phyloP scores from a whole-genome alignment of 1,140 invertebrate genomes.

The Linepithema humile region DNA sequence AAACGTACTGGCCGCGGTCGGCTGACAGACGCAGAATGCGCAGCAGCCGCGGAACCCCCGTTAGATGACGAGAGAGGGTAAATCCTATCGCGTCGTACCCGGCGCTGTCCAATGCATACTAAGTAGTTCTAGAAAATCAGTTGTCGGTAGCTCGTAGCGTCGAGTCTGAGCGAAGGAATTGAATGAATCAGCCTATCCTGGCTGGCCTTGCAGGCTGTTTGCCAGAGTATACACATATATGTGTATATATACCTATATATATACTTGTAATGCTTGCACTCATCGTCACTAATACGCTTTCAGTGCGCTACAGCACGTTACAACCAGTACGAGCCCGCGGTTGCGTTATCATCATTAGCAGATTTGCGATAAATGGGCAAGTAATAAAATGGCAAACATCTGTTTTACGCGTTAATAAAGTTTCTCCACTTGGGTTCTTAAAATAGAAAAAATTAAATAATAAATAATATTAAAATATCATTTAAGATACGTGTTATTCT shows the following conservation, averaged over 20 bases:
- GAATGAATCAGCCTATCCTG: slow-evolving; percentile 66
- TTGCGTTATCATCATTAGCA: too few species aligned
- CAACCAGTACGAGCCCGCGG: background rate
- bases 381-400: too few species aligned
- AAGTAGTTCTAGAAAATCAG: slow-evolving; percentile 72
- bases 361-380: too few species aligned
- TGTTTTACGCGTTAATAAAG: too few species aligned
- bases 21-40: background rate
- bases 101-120: slow-evolving; percentile 69
- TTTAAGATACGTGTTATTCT: too few species aligned
- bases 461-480: too few species aligned
- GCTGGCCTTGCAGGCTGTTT: slow-evolving; percentile 44
- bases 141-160: slow-evolving; percentile 58
- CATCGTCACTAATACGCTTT: background rate
- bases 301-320: background rate
- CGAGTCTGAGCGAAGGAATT: slow-evolving; percentile 39
- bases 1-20: background rate
- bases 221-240: background rate
- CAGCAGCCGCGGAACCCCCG: slow-evolving; percentile 35
- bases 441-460: too few species aligned
- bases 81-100: slow-evolving; percentile 53
- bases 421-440: too few species aligned
- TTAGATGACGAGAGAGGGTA: slow-evolving; percentile 61
- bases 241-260: background rate
- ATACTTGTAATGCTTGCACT: background rate